Evolutionary conservation across 1,140 invertebrate genomes (phyloP), one percentile per base, ranked within the genome.

Genomic region (Drosophila punjabiensis): DNA sequence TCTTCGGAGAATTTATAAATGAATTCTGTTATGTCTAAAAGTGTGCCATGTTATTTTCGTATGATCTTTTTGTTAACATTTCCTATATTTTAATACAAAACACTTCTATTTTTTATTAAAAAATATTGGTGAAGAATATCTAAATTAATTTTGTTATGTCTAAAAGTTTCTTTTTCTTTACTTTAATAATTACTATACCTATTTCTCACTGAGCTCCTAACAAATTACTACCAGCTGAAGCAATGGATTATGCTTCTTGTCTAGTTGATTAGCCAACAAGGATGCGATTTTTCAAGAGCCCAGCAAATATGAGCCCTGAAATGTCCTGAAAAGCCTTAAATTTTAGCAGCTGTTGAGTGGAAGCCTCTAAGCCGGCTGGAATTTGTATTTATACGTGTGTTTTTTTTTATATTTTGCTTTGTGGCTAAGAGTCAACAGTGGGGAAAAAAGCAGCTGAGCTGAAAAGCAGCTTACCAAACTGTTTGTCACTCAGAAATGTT

Each of bases 401-500:
- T 20, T 56, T 24, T 74, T 45, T 41, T 73, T 55, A 16, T 20
- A 8, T 14, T 33, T 24, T 28, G 35, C 35, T 20, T 33, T 24
- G 33, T 11, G 30, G 37, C 14, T 58, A 58, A 32, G 35, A 43
- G 68, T 52, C 47, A 47, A 62, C 37, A 20, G 74, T 24, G 24
- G 24, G 14, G 24, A 33, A 66, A 66, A 24, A 56, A 45, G 61
- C 53, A 76, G 74, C 74, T 76, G 30, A 76, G 74, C 74, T 32
- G 58, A 69, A 69, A 67, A 81, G 50, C 39, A 62, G 64, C 82
- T 68, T 60, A 68, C 62, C 63, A 67, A 61, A 68, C 68, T 71
- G 68, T 66, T 67, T 63, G 79, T 64, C 65, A 60, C 69, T 65
- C 53, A 56, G 63, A 76, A 79, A 71, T 86, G 65, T 86, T 82